Percentiles rank a stretch among this genome's conserved stretches.
phyloP scores from a whole-genome alignment of 2,113 vertebrate genomes.

The Tauraco erythrolophus region DNA sequence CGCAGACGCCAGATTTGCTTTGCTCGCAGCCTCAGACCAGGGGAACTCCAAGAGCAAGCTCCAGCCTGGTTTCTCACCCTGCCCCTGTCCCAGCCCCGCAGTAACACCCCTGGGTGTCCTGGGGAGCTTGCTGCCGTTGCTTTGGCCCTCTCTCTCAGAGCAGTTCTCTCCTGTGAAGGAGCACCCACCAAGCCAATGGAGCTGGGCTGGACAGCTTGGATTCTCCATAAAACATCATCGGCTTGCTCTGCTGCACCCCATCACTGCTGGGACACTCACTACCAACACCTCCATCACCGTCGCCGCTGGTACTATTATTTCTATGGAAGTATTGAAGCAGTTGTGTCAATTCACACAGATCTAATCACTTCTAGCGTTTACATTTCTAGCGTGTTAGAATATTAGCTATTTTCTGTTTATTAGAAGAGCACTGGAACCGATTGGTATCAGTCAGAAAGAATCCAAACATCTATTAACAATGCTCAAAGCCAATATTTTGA shows the following conservation, averaged over 20 bases:
- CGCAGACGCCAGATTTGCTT: not conserved
- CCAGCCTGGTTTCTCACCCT: not conserved
- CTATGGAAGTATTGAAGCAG: not conserved
- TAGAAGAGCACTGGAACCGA: not conserved
- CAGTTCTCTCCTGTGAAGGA: fast-evolving
- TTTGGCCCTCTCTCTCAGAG: not conserved
- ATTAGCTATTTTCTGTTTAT: not conserved
- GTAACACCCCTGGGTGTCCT: fast-evolving
- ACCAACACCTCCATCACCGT: not conserved
- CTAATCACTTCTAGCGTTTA: not conserved
- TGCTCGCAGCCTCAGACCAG: not conserved
- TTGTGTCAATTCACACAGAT: not conserved
- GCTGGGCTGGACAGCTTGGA: not conserved
- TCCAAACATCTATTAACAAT: not conserved
- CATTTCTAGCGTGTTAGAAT: not conserved
- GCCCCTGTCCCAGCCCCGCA: not conserved
- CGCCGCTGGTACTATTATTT: fast-evolving
- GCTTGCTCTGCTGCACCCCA: fast-evolving
- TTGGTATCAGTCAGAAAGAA: not conserved
- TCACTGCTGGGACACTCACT: fast-evolving
- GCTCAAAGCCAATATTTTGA: not conserved
- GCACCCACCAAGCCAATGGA: not conserved
- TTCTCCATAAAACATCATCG: not conserved
- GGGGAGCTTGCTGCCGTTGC: fast-evolving
- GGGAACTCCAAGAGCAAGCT: not conserved